Evolutionary conservation across 2,113 vertebrate species (phyloP), one percentile per base, ranked within the genome.

Genomic region (Pomatorhinus ruficollis): DNA sequence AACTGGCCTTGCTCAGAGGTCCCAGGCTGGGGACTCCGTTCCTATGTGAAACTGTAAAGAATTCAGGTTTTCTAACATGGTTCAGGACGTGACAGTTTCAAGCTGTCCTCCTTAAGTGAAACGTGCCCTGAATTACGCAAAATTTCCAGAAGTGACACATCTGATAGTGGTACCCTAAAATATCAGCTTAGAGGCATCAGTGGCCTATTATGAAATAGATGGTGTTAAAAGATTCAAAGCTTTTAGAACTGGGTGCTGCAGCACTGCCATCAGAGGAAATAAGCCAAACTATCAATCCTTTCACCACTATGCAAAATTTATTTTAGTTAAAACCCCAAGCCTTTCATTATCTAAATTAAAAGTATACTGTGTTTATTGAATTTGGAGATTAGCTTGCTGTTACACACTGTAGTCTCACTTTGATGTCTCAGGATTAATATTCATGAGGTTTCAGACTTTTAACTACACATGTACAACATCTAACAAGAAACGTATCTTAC

Each of bases 301-400:
- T 61, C 37, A 74, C 52, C 63, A 39, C 70, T 85, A 28, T 27
- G 42, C 30, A 86, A 66, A 92, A 81, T 39, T 47, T 91, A 56
- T 53, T 50, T 37, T 63, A 61, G 54, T 94, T 92, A 79, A 92
- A 91, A 87, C 24, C 21, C 31, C 89, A 87, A 74, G 90, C 50
- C 81, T 78, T 93, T 94, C 92, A 94, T 97, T 94, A 96, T 91
- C 97, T 90, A 93, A 96, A 96, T 94, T 96, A 91, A 75, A 97
- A 95, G 61, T 78, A 90, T 64, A 78, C 30, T 40, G 39, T 89
- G 64, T 89, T 93, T 96, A 84, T 91, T 87, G 44, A 89, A 81
- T 88, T 72, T 47, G 11, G 72, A 95, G 60, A 94, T 93, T 81
- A 92, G 64, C 75, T 78, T 57, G 44, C 77, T 90, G 39, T 70